These are phyloP conservation scores for Carpatolechia fugitivella DNA, from an alignment of 2,888 invertebrate genomes.

Conservation along the genomic window DNA sequence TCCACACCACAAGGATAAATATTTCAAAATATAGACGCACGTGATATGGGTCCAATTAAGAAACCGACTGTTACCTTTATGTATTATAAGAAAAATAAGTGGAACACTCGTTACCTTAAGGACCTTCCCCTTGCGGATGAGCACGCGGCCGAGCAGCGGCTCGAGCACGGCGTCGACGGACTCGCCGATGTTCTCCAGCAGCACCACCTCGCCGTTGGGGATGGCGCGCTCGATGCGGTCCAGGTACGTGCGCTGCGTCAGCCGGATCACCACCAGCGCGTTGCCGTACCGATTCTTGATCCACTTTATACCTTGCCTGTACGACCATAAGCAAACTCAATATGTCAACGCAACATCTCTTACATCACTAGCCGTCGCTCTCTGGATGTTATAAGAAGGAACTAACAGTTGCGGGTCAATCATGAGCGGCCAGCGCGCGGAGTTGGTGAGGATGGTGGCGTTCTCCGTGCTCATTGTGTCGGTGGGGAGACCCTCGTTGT, in stretches of 20 bases:
- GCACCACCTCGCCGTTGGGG: constrained; percentile 84
- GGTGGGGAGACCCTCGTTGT: constrained; percentile 94
- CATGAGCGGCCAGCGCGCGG: constrained; percentile 95
- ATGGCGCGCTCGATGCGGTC: constrained; percentile 89
- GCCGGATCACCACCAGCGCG: constrained; percentile 84
- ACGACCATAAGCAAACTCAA: not conserved
- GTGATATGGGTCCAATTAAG: too few relatives aligned
- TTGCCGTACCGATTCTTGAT: constrained; percentile 92
- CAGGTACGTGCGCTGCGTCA: constrained; percentile 90
- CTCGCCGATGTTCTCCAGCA: constrained; percentile 95
- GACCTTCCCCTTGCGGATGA: constrained; percentile 91
- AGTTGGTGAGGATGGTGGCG: constrained; percentile 93
- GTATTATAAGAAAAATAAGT: too few relatives aligned
- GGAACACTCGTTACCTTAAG: constrained; percentile 64
- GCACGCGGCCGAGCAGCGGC: constrained; percentile 90
- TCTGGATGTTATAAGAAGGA: not conserved
- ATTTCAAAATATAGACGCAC: too few relatives aligned
- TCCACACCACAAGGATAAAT: too few relatives aligned
- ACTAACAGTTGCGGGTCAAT: constrained; percentile 92
- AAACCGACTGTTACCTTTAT: too few relatives aligned
- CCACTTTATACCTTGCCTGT: constrained; percentile 94
- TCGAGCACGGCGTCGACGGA: constrained; percentile 94
- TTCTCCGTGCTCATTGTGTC: constrained; percentile 97
- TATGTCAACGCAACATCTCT: not conserved
- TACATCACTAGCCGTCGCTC: too few relatives aligned